Conservation (phyloP, 2,113 vertebrate genomes). For the Diphyllodes magnificus region DNA sequence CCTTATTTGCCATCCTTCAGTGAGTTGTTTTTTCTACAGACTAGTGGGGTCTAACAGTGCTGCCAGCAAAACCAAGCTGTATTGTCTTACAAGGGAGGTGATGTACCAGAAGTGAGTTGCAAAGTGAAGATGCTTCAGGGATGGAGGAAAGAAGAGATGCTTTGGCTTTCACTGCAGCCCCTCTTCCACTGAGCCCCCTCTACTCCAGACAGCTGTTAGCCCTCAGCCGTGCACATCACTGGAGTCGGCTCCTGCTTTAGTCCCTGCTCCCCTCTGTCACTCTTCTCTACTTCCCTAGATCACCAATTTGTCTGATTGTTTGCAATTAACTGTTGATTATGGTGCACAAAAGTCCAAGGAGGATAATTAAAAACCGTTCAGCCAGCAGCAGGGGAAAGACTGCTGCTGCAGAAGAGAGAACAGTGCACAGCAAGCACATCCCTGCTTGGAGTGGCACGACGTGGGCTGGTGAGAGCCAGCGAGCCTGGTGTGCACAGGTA, state of each 20-base stretch:
- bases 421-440: not conserved
- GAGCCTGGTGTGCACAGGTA: not conserved
- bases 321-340: constrained; percentile 32
- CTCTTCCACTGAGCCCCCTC: not conserved
- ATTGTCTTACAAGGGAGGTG: not conserved
- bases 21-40: not conserved
- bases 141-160: not conserved
- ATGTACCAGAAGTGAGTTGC: not conserved
- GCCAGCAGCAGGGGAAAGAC: not conserved
- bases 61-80: not conserved
- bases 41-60: not conserved
- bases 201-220: not conserved
- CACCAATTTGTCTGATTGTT: not conserved
- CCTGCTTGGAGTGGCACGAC: rapidly evolving
- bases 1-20: not conserved
- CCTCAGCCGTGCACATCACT: not conserved
- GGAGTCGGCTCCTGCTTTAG: not conserved
- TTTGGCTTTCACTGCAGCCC: not conserved
- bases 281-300: not conserved
- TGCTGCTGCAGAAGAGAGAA: not conserved
- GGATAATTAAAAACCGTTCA: not conserved
- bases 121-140: not conserved
- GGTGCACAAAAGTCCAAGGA: not conserved
- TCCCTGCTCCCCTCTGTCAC: not conserved
- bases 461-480: not conserved